phyloP scores from a whole-genome alignment of 2,888 invertebrate genomes.

The Orthosia gracilis region DNA sequence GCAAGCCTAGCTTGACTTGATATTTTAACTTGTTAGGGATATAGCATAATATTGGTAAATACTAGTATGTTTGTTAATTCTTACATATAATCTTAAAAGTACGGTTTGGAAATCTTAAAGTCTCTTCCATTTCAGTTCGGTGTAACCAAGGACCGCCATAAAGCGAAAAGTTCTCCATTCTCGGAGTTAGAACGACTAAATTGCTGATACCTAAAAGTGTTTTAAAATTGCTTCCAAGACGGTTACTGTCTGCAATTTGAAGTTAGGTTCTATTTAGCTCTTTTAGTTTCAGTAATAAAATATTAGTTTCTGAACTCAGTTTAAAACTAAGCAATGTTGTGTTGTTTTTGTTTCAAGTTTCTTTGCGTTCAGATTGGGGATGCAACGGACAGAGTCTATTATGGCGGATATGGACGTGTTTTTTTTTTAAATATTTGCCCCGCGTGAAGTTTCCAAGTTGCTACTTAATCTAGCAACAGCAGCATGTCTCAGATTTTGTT shows the following conservation, averaged over 20 bases:
- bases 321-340: constrained; percentile 5
- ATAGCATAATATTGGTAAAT: no score
- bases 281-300: constrained; percentile 51
- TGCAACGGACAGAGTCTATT: no score
- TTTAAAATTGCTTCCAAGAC: constrained; percentile 64
- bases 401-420: no score
- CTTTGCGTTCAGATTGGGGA: not conserved
- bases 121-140: constrained; percentile 20
- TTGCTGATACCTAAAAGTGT: constrained; percentile 65
- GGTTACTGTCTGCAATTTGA: constrained; percentile 45
- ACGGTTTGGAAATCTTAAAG: not conserved
- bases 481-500: no score
- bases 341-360: constrained; percentile 13
- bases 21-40: no score
- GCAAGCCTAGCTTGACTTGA: no score
- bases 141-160: constrained; percentile 39
- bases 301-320: constrained; percentile 39
- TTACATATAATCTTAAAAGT: not conserved
- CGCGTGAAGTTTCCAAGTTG: no score
- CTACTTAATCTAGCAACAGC: no score
- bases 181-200: constrained; percentile 58
- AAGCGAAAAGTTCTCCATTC: constrained; percentile 60
- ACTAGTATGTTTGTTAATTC: not conserved
- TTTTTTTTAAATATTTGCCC: no score
- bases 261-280: constrained; percentile 59